Percentiles rank a stretch among this genome's conserved stretches.
Conservation (phyloP, 2,797 vertebrate genomes). For the Peromyscus eremicus region DNA sequence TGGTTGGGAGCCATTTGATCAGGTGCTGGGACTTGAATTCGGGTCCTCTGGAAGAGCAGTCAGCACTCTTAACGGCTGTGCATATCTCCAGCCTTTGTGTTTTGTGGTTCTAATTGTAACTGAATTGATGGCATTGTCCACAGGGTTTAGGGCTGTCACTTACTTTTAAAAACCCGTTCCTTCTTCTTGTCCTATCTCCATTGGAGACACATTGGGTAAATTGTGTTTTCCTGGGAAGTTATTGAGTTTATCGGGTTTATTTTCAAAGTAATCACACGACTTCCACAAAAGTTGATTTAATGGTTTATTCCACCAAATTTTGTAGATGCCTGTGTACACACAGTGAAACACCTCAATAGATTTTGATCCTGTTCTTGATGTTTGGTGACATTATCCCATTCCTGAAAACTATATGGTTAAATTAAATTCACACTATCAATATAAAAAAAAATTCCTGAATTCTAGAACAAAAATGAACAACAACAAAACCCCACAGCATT, state of each 20-base stretch:
- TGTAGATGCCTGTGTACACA: not conserved
- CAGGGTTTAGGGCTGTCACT: not conserved
- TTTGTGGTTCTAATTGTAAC: conserved; percentile 1
- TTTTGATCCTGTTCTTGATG: conserved; percentile 13
- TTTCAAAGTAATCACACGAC: conserved; percentile 23
- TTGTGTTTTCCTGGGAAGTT: conserved; percentile 50
- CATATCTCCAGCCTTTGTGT: not conserved
- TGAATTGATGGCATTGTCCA: conserved; percentile 22
- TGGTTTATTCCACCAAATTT: not conserved
- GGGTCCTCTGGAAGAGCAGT: not conserved
- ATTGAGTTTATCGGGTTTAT: not conserved
- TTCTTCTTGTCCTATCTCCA: not conserved
- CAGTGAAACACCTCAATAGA: not conserved
- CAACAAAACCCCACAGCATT: not conserved
- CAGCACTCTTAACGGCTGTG: not conserved
- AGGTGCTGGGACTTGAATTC: not conserved
- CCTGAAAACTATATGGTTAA: not conserved
- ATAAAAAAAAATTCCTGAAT: not conserved
- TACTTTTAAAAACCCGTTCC: not conserved
- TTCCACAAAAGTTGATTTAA: conserved; percentile 33
- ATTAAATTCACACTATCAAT: conserved; percentile 4
- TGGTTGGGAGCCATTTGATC: not conserved
- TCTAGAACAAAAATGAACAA: not conserved
- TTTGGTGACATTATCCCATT: conserved; percentile 22
- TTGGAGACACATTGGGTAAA: not conserved